phyloP scores from a whole-genome alignment of 92 coral and sea anemone species.

The Isaurus tuberculatus region DNA sequence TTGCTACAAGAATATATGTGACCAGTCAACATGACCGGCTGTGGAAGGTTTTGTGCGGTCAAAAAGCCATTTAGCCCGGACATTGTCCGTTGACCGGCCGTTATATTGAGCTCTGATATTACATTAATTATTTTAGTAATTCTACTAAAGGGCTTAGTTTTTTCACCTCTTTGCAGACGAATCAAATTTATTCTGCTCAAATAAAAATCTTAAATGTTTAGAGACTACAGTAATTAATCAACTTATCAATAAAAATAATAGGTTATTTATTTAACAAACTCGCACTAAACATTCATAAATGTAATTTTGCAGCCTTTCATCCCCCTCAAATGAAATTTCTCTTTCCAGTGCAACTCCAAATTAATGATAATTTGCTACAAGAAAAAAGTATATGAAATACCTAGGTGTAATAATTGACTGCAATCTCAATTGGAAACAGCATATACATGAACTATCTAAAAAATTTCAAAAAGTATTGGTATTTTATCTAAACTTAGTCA shows the following conservation, averaged over 20 bases:
- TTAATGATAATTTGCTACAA: background rate
- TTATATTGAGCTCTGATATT: too few species aligned
- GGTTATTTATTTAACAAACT: background rate
- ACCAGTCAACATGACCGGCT: too few species aligned
- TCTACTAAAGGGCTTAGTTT: background rate
- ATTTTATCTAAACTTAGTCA: too few species aligned
- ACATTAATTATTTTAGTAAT: background rate
- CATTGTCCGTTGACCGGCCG: too few species aligned
- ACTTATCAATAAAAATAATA: background rate
- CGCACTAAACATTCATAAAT: background rate
- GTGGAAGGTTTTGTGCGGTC: too few species aligned
- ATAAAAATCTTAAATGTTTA: background rate
- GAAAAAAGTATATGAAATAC: constrained; percentile 5
- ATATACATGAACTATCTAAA: too few species aligned
- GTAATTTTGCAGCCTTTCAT: background rate
- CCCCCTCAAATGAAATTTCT: background rate
- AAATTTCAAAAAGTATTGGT: too few species aligned
- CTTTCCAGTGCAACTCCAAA: background rate
- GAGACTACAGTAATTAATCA: background rate
- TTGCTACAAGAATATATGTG: too few species aligned
- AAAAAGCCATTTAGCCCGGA: too few species aligned
- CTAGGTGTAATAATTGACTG: constrained; percentile 21
- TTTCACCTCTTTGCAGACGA: constrained; percentile 7
- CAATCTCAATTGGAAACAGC: too few species aligned
- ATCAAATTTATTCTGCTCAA: background rate